Conservation (phyloP, 2,888 invertebrate species). For the Carterocephalus palaemon region DNA sequence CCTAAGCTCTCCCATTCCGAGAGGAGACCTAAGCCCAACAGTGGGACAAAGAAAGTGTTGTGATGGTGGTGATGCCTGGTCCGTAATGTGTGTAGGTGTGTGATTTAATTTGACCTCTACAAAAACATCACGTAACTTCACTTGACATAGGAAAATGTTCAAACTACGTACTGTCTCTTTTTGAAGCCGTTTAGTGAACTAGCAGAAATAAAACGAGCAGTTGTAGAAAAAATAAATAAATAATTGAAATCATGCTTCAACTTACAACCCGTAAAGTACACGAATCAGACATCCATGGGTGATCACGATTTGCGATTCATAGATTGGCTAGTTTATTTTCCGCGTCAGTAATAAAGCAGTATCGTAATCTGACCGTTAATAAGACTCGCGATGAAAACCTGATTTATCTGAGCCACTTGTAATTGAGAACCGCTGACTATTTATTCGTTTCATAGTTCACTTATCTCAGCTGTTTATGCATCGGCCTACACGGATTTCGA, state of each 20-base stretch:
- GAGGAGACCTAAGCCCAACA: too few relatives aligned
- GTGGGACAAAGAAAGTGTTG: too few relatives aligned
- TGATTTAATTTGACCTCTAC: too few relatives aligned
- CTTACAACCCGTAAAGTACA: conserved; percentile 5
- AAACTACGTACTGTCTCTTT: too few relatives aligned
- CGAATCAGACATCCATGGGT: conserved; percentile 31
- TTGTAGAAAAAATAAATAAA: conserved; percentile 2
- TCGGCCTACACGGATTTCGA: conserved; percentile 32
- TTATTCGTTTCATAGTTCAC: conserved; percentile 41
- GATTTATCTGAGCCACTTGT: conserved; percentile 41
- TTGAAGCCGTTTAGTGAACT: too few relatives aligned
- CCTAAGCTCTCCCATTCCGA: too few relatives aligned
- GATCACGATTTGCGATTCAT: conserved; percentile 34
- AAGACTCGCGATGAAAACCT: conserved; percentile 41
- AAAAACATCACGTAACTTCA: too few relatives aligned
- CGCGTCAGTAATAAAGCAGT: conserved; percentile 34
- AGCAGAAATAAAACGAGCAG: too few relatives aligned
- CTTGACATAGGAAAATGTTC: too few relatives aligned
- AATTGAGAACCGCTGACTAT: conserved; percentile 44
- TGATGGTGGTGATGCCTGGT: too few relatives aligned
- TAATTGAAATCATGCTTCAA: conserved; percentile 1
- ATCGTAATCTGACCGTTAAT: conserved; percentile 40
- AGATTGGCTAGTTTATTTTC: conserved; percentile 34
- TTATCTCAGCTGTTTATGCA: conserved; percentile 37
- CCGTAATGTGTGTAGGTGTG: too few relatives aligned